A percentile compares a stretch with the other conserved stretches of the same genome.
Evolutionary conservation across 2,888 invertebrate species (phyloP).

Genomic region (Clistopyga incitator): DNA sequence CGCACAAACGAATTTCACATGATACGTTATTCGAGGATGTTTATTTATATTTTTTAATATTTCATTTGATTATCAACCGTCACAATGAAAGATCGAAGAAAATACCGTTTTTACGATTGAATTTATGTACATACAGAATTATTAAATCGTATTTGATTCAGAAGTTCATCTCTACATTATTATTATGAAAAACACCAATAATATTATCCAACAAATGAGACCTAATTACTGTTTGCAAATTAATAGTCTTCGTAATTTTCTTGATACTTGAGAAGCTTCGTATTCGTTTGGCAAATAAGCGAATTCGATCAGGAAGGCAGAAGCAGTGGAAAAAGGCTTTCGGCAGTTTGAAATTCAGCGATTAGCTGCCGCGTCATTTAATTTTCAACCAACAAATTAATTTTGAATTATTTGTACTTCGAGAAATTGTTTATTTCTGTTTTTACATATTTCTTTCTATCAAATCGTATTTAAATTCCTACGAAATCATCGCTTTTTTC

Average conservation of each 20-base stretch:
- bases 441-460: slow-evolving; percentile 24
- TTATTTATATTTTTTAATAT: slow-evolving; percentile 16
- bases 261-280: too few relatives aligned
- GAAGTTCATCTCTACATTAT: slow-evolving; percentile 1
- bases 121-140: slow-evolving; percentile 48
- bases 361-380: too few relatives aligned
- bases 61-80: slow-evolving; percentile 44
- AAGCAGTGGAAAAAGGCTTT: too few relatives aligned
- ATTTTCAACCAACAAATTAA: neutral
- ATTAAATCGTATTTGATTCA: slow-evolving; percentile 52
- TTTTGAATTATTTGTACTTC: neutral
- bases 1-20: neutral
- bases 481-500: slow-evolving; percentile 44
- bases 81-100: slow-evolving; percentile 33
- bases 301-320: too few relatives aligned
- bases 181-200: slow-evolving; percentile 3
- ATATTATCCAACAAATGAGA: slow-evolving; percentile 8
- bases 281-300: too few relatives aligned
- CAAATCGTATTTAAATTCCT: slow-evolving; percentile 25
- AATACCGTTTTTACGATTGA: slow-evolving; percentile 47
- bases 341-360: too few relatives aligned
- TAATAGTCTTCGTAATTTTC: too few relatives aligned
- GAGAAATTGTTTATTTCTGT: neutral
- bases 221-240: too few relatives aligned
- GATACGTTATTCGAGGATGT: neutral